Base-by-base conservation (phyloP, 1,140 invertebrate species). In the Cephus cinctus region DNA sequence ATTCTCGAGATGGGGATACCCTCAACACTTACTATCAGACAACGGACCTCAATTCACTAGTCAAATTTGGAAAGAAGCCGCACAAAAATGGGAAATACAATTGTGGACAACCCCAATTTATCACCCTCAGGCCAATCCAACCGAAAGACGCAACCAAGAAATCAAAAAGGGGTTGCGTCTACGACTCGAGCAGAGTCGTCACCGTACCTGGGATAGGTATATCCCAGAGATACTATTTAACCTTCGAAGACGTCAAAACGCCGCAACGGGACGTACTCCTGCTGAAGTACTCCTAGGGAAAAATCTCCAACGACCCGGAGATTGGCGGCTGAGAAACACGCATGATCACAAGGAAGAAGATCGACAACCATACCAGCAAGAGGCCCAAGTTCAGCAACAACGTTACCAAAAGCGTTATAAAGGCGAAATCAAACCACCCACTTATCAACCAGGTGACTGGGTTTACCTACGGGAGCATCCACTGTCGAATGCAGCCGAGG, bases 101-200 rank as follows among this genome's bases (percentile, higher is more conserved):
- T 47, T 41, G 0, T 57, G 51, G 46, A 64, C 53, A 9, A 65
- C 56, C 0, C 30, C 58, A 3, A 39, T 41, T 0, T 70, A 69
- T 35, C 62, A 67, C 40, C 64, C 64, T 3, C 43, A 47, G 15
- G 57, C 58, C 0, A 69, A 67, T 47, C 56, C 53, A 3, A 57
- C 55, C 2, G 65, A 67, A 46, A 21, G 59, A 11, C 16, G 59
- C 12, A 68, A 68, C 25, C 50, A 59, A 27, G 48, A 56, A 11
- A 34, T 63, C 3, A 65, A 61, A 21, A 60, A 60, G 36, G 55
- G 56, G 1, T 22, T 57, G 0, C 20, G 52, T 18, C 23, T 61
- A n/a, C 9, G 34, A 11, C 47, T 61, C n/a, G 1, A 41, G 4
- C 35, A 45, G 5, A 4, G 46, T 6, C 20, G 31, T 5, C 57